These are phyloP conservation scores for Distichodus sexfasciatus DNA, from an alignment of 2,797 vertebrate genomes.

Conservation along the genomic window DNA sequence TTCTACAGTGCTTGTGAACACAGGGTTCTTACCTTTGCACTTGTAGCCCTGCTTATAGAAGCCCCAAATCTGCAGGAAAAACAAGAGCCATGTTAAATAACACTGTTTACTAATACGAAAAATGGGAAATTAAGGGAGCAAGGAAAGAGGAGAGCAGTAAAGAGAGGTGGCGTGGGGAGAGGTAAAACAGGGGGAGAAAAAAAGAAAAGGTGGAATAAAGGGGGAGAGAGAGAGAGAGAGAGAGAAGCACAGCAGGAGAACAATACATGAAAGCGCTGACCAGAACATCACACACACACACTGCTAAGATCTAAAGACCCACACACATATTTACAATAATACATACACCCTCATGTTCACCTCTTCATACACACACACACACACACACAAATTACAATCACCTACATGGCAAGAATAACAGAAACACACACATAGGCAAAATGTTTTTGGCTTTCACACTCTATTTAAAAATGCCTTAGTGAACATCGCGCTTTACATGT, in stretches of 20 bases:
- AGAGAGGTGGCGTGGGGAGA: background rate
- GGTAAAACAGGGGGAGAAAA: slow-evolving; percentile 22
- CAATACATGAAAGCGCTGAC: slow-evolving; percentile 75
- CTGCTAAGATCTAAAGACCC: slow-evolving; percentile 20
- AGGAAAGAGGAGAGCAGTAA: slow-evolving; percentile 11
- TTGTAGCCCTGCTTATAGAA: slow-evolving; percentile 92
- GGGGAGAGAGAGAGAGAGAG: slow-evolving; percentile 72
- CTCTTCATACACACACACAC: slow-evolving; percentile 5
- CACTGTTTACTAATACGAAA: background rate
- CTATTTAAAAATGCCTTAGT: background rate
- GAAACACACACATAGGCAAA: slow-evolving; percentile 6
- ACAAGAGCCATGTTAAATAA: background rate
- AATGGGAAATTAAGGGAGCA: background rate
- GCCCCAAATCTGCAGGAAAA: slow-evolving; percentile 80
- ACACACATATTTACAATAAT: background rate
- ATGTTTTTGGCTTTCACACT: too few relatives aligned
- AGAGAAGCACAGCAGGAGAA: slow-evolving; percentile 58
- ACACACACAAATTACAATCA: slow-evolving; percentile 15
- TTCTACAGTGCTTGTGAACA: background rate
- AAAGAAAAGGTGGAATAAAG: slow-evolving; percentile 34
- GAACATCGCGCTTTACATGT: background rate
- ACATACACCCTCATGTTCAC: slow-evolving; percentile 53
- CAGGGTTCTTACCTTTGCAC: slow-evolving; percentile 81
- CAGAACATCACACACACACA: slow-evolving; percentile 62
- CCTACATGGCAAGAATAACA: slow-evolving; percentile 35